These are phyloP conservation scores for Prunella fulvescens DNA, from an alignment of 2,113 vertebrate species.

Conservation along the genomic window DNA sequence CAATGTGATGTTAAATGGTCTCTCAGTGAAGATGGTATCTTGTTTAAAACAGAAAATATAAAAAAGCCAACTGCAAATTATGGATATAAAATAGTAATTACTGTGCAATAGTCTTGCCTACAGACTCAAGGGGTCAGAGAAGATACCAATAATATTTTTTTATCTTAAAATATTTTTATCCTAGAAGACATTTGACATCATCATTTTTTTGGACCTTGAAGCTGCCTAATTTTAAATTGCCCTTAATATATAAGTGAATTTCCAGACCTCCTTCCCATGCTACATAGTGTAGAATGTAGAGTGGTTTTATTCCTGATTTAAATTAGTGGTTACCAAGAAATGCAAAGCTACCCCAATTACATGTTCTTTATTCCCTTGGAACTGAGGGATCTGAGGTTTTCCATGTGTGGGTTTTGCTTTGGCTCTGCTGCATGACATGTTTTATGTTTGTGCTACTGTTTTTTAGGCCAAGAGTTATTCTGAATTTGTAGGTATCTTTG, in stretches of 20 bases:
- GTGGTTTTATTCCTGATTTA: background rate
- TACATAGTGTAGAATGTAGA: fast-evolving
- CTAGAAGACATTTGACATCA: background rate
- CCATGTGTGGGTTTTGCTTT: background rate
- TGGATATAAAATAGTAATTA: background rate
- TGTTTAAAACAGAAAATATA: background rate
- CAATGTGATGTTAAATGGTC: background rate
- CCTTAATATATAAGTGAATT: background rate
- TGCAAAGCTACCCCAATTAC: background rate
- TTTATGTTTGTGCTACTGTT: background rate
- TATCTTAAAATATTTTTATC: background rate
- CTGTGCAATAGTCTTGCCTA: background rate
- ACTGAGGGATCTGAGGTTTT: background rate
- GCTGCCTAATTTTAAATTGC: background rate
- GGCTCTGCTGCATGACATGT: background rate
- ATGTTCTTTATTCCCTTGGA: background rate
- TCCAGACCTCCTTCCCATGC: background rate
- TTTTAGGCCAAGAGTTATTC: background rate
- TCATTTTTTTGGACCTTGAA: background rate
- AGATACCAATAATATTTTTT: background rate
- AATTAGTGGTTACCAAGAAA: background rate
- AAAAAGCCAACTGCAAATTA: background rate
- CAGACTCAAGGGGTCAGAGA: background rate
- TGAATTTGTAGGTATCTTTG: background rate
- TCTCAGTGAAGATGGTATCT: background rate